Percentiles rank a stretch among this genome's conserved stretches.
Conservation (phyloP, 2,113 vertebrate genomes). For the Atlantisia rogersi region DNA sequence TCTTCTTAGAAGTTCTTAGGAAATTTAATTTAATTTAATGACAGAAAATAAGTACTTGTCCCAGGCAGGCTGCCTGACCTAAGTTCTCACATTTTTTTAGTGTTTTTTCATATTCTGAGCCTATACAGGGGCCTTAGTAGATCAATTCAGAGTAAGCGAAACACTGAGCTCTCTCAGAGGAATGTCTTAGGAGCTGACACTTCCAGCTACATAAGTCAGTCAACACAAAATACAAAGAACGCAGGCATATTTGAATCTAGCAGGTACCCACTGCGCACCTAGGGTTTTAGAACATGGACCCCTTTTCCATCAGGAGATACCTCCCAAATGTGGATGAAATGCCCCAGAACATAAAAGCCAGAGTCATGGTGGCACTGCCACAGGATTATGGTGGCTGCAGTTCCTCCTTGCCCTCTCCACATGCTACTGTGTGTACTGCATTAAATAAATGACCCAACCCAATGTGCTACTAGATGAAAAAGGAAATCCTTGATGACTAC, state of each 20-base stretch:
- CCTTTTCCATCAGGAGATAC: neutral
- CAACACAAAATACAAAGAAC: neutral
- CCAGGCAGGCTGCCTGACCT: neutral
- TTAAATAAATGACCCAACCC: neutral
- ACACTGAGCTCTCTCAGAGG: neutral
- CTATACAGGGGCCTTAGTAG: neutral
- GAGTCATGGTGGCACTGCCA: neutral
- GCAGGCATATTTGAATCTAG: neutral
- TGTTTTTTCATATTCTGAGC: neutral
- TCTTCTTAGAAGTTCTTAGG: neutral
- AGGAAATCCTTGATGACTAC: neutral
- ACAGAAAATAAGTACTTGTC: neutral
- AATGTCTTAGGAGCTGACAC: neutral
- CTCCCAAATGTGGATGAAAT: neutral
- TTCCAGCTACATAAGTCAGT: neutral
- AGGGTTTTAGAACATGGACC: neutral
- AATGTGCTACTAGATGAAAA: neutral
- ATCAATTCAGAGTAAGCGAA: neutral
- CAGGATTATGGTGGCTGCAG: neutral
- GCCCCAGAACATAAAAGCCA: neutral
- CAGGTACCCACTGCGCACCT: neutral
- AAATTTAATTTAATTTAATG: neutral
- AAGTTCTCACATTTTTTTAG: neutral
- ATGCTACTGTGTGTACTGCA: neutral
- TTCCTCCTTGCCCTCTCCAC: neutral